phyloP scores from a whole-genome alignment of 2,797 vertebrate genomes.

The Sebastes flavidus region DNA sequence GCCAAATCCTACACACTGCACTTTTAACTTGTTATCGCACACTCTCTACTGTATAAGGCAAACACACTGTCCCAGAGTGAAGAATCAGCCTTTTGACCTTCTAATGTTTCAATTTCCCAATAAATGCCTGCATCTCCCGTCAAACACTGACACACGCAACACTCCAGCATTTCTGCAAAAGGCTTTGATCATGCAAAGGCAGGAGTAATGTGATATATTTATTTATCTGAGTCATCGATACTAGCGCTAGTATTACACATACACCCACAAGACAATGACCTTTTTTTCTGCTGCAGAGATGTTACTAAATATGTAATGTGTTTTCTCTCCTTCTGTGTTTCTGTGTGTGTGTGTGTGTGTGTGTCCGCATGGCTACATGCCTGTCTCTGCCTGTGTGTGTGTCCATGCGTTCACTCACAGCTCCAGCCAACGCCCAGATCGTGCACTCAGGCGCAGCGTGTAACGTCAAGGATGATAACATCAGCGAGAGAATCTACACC shows the following conservation, averaged over 20 bases:
- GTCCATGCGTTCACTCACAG: conserved; percentile 75
- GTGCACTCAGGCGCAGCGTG: conserved; percentile 96
- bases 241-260: conserved; percentile 27
- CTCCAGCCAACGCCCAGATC: conserved; percentile 96
- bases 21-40: background rate
- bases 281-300: conserved; percentile 31
- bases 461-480: conserved; percentile 97
- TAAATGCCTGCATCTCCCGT: conserved; percentile 1
- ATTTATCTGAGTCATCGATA: conserved; percentile 46
- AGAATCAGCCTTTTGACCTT: conserved; percentile 23
- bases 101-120: conserved; percentile 20
- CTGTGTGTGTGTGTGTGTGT: conserved; percentile 39
- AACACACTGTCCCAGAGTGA: background rate
- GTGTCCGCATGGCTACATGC: conserved; percentile 19
- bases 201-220: conserved; percentile 49
- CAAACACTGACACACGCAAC: conserved; percentile 12
- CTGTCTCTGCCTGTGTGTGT: background rate
- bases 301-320: conserved; percentile 52
- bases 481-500: conserved; percentile 97
- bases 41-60: background rate
- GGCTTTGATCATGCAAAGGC: conserved; percentile 29
- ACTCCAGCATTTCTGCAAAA: conserved; percentile 15
- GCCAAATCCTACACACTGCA: background rate
- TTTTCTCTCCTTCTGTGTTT: conserved; percentile 50
- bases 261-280: conserved; percentile 28